Evolutionary conservation across 2,888 invertebrate species (phyloP), one percentile per base, ranked within the genome.

Genomic region (Nymphalis polychloros): DNA sequence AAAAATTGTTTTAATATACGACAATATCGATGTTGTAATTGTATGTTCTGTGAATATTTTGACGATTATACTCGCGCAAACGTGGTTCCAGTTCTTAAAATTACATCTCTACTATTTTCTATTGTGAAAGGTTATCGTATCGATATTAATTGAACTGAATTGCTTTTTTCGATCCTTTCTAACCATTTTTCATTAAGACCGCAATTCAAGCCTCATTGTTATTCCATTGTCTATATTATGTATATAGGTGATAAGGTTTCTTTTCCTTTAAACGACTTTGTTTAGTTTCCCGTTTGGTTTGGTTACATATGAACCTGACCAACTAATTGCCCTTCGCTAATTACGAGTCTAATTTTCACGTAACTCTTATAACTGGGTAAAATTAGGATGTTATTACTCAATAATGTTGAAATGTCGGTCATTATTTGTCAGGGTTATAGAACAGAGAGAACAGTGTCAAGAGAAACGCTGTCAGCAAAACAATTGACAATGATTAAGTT

Each of bases 241-340:
- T 35, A 27, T 19, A 5, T 8, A 10, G 1, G 41, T 6, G 6
- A 49, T 63, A 69, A 31, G 8, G 48, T 47, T 20, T 48, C 16
- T 65, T 57, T 60, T 69, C 5, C 49, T 47, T n/a, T 72, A 19
- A 65, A 48, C 23, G 13, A 20, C 8, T 41, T 13, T 8, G 8
- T 23, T 23, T 16, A 35, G 50, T 52, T 63, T 16, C 23, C 46
- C 62, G 31, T 53, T n/a, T n/a, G n/a, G 46, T 64, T 46, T 50
- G 41, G 13, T 41, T 41, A 20, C 64, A 69, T 75, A 73, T 75
- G 75, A 74, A 75, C 72, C 72, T 74, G 74, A 65, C 68, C 64
- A 66, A 66, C 74, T 77, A 79, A 81, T 79, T 78, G 76, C 67
- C 62, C 69, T 69, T 64, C 69, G 75, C 74, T 81, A 80, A 82